These are phyloP conservation scores for Brachynemurus nebulosus DNA, from an alignment of 2,888 invertebrate species.

Conservation along the genomic window DNA sequence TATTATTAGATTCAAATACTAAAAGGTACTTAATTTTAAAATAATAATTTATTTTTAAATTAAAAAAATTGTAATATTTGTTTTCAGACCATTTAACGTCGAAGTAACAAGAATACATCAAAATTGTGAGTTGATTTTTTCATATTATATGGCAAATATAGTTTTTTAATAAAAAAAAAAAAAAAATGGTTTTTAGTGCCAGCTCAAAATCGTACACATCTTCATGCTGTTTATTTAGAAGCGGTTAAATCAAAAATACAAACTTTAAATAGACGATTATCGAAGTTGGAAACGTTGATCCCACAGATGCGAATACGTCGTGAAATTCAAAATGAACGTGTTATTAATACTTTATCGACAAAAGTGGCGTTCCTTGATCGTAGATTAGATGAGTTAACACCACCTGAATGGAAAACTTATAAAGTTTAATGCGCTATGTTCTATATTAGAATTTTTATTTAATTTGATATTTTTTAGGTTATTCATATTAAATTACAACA, in stretches of 20 bases:
- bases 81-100: slow-evolving; percentile 30
- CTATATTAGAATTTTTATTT: no score
- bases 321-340: slow-evolving; percentile 33
- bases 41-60: not conserved
- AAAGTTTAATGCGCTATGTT: no score
- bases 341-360: slow-evolving; percentile 29
- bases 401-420: slow-evolving; percentile 31
- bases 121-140: slow-evolving; percentile 27
- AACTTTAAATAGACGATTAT: slow-evolving; percentile 32
- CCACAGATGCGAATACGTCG: slow-evolving; percentile 32
- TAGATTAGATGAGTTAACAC: slow-evolving; percentile 34
- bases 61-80: slow-evolving; percentile 11
- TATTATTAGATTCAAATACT: slow-evolving; percentile 28
- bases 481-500: no score
- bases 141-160: not conserved
- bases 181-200: slow-evolving; percentile 20
- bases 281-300: slow-evolving; percentile 29
- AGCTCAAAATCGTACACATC: slow-evolving; percentile 21
- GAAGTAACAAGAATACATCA: slow-evolving; percentile 33
- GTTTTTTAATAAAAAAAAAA: no score
- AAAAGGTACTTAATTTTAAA: slow-evolving; percentile 22
- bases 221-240: slow-evolving; percentile 35
- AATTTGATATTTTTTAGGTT: no score
- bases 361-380: slow-evolving; percentile 34
- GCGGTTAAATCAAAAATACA: slow-evolving; percentile 33